A percentile compares a stretch with the other conserved stretches of the same genome.
Conservation (phyloP, 2,113 vertebrate species). For the Bufo bufo region DNA sequence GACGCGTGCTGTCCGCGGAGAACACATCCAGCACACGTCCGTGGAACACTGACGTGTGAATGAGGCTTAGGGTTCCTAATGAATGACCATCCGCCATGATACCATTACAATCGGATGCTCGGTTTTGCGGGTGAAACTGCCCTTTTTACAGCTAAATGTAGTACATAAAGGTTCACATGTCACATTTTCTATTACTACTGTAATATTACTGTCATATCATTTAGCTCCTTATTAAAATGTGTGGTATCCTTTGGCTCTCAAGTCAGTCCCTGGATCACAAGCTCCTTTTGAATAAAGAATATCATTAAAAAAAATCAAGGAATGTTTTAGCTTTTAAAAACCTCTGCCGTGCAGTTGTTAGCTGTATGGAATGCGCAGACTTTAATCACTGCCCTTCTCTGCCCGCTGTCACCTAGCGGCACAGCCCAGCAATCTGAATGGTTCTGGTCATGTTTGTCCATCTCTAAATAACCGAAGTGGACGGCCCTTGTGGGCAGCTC, state of each 20-base stretch:
- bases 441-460: slow-evolving; percentile 31
- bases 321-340: not conserved
- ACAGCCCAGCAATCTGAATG: slow-evolving; percentile 24
- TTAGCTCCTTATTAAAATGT: not conserved
- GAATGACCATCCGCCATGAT: too few species aligned
- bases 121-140: too few species aligned
- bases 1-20: too few species aligned
- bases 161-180: too few species aligned
- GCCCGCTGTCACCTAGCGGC: not conserved
- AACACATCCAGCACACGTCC: too few species aligned
- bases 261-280: not conserved
- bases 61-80: too few species aligned
- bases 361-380: not conserved
- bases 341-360: not conserved
- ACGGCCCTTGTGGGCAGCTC: slow-evolving; percentile 61
- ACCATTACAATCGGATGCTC: too few species aligned
- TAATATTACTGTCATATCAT: not conserved
- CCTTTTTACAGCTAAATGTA: too few species aligned
- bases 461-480: slow-evolving; percentile 61
- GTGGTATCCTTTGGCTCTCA: not conserved
- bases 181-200: too few species aligned
- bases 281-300: too few species aligned
- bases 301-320: not conserved
- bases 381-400: not conserved
- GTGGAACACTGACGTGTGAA: too few species aligned